Conservation (phyloP, 2,888 invertebrate genomes). For the Hedychridium roseum region DNA sequence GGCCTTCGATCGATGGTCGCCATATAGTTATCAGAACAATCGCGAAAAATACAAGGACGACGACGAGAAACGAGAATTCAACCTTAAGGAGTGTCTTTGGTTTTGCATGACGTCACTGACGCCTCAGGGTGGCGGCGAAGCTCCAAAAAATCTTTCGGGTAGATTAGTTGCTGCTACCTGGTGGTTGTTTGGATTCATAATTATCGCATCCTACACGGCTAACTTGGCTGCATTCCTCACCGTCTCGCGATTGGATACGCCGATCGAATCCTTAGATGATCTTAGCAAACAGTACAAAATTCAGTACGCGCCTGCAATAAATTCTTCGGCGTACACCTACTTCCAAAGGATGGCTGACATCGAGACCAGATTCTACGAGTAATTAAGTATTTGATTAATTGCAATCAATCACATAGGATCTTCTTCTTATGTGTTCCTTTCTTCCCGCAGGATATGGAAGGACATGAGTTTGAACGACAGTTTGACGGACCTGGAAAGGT, state of each 20-base stretch:
- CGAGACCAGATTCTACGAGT: constrained; percentile 93
- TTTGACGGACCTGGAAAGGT: constrained; percentile 85
- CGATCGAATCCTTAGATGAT: constrained; percentile 93
- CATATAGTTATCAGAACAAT: constrained; percentile 96
- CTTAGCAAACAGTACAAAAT: constrained; percentile 95
- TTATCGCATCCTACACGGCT: constrained; percentile 98
- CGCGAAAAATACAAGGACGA: constrained; percentile 91
- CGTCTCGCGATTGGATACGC: constrained; percentile 90
- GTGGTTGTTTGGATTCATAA: constrained; percentile 99
- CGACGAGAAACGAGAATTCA: constrained; percentile 93
- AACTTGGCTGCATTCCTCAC: constrained; percentile 97
- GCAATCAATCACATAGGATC: too few relatives aligned
- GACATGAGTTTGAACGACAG: constrained; percentile 97
- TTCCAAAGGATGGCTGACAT: constrained; percentile 96
- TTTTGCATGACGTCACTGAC: constrained; percentile 99
- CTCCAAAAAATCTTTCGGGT: constrained; percentile 95
- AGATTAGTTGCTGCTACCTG: constrained; percentile 95
- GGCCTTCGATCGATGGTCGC: constrained; percentile 96
- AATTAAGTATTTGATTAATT: constrained; percentile 38
- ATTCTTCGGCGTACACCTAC: constrained; percentile 90
- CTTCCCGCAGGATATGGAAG: constrained; percentile 87
- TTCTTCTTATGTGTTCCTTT: background rate
- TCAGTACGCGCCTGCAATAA: constrained; percentile 90
- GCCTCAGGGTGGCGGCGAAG: constrained; percentile 94
- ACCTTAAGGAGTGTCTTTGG: constrained; percentile 96